phyloP scores from a whole-genome alignment of 2,113 vertebrate genomes.

The Scophthalmus maximus region DNA sequence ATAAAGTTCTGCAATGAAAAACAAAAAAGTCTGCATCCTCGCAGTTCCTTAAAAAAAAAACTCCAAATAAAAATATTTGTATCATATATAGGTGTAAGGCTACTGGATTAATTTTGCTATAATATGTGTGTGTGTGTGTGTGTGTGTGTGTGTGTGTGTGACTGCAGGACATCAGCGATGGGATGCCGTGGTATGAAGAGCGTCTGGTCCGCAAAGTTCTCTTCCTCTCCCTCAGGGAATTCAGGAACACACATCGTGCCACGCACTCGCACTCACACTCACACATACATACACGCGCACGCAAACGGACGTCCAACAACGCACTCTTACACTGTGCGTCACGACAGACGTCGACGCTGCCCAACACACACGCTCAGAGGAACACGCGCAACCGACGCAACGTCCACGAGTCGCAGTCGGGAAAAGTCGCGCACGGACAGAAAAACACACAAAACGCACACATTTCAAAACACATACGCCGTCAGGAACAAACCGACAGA shows the following conservation, averaged over 20 bases:
- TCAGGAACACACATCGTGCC: constrained; percentile 60
- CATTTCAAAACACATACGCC: constrained; percentile 18
- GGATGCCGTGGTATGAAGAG: constrained; percentile 72
- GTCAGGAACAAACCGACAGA: constrained; percentile 33
- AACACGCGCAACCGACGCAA: not conserved
- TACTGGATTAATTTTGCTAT: too few species aligned
- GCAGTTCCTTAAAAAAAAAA: too few species aligned
- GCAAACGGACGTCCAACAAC: not conserved
- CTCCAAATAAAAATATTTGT: too few species aligned
- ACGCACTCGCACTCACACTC: constrained; percentile 38
- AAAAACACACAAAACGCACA: constrained; percentile 24
- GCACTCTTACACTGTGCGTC: not conserved
- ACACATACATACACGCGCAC: constrained; percentile 24
- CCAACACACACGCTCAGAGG: constrained; percentile 6
- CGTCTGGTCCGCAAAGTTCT: constrained; percentile 74
- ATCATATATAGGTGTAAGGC: too few species aligned
- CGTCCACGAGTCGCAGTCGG: not conserved
- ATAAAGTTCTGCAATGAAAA: too few species aligned
- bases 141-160: constrained; percentile 15
- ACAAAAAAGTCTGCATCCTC: too few species aligned
- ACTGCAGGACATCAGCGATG: constrained; percentile 67
- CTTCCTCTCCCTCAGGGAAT: constrained; percentile 73
- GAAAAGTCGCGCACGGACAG: constrained; percentile 6
- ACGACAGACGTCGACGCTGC: not conserved
- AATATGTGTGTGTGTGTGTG: too few species aligned